phyloP scores from a whole-genome alignment of 2,888 invertebrate genomes.

The Nineta flava region DNA sequence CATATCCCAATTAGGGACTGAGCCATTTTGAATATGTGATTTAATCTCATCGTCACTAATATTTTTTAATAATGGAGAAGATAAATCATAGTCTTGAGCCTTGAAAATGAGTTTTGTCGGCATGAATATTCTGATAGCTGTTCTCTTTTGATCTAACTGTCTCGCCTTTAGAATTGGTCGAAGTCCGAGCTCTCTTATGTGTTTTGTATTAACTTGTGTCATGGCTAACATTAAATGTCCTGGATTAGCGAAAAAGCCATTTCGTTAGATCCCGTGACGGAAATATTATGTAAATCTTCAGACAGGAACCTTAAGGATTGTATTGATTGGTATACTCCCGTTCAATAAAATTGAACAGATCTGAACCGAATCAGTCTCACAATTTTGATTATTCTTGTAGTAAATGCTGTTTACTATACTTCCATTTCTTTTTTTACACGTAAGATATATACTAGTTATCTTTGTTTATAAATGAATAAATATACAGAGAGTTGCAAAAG shows the following conservation, averaged over 20 bases:
- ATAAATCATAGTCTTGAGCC: conserved; percentile 2
- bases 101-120: conserved; percentile 1
- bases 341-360: too few species aligned
- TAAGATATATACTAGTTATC: too few species aligned
- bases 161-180: conserved; percentile 1
- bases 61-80: conserved; percentile 1
- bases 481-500: too few species aligned
- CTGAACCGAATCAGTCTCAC: too few species aligned
- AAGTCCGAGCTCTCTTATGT: background rate
- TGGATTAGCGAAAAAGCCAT: conserved; percentile 5
- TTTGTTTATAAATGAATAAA: too few species aligned
- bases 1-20: background rate
- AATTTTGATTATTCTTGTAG: too few species aligned
- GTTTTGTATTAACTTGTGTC: conserved; percentile 1
- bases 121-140: conserved; percentile 1
- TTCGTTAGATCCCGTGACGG: background rate
- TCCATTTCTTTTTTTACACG: too few species aligned
- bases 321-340: background rate
- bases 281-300: background rate
- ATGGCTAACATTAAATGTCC: conserved; percentile 3
- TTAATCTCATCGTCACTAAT: conserved; percentile 3
- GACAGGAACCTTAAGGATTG: background rate
- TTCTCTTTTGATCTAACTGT: conserved; percentile 1
- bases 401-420: too few species aligned
- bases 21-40: conserved; percentile 3